Evolutionary conservation across 2,888 invertebrate genomes (phyloP).

Genomic region (Drosophila atripex): DNA sequence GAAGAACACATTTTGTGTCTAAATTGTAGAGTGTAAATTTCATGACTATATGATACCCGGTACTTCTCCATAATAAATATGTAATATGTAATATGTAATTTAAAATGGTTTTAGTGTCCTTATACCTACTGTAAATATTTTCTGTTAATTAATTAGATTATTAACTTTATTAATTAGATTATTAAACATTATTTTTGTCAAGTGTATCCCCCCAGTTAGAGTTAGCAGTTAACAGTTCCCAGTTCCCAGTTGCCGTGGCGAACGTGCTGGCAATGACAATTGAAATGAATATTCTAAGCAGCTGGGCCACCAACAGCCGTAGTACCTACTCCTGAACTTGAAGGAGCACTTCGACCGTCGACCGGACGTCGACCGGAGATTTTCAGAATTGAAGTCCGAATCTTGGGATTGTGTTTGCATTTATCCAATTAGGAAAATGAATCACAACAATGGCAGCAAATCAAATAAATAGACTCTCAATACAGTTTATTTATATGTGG

Average conservation of each 20-base stretch:
- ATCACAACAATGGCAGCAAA: not conserved
- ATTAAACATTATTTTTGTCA: not conserved
- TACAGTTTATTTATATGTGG: not conserved
- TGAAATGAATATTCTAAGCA: slow-evolving; percentile 46
- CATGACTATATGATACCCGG: too few relatives aligned
- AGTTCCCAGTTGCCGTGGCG: slow-evolving; percentile 37
- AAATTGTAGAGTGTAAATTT: too few relatives aligned
- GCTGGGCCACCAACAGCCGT: slow-evolving; percentile 23
- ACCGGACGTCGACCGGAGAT: not conserved
- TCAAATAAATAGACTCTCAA: not conserved
- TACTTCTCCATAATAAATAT: too few relatives aligned
- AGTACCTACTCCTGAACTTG: not conserved
- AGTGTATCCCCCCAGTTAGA: not conserved
- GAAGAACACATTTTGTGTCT: too few relatives aligned
- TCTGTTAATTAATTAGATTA: too few relatives aligned
- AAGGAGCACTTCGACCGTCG: slow-evolving; percentile 1
- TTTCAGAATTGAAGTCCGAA: not conserved
- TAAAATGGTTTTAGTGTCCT: too few relatives aligned
- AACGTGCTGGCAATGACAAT: slow-evolving; percentile 54
- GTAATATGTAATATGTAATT: too few relatives aligned
- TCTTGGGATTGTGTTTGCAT: not conserved
- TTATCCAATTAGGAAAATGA: slow-evolving; percentile 24
- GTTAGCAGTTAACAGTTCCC: slow-evolving; percentile 35
- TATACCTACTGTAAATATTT: too few relatives aligned
- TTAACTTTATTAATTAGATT: too few relatives aligned